Evolutionary conservation across 2,797 vertebrate species (phyloP).

Genomic region (Esox masquinongy): DNA sequence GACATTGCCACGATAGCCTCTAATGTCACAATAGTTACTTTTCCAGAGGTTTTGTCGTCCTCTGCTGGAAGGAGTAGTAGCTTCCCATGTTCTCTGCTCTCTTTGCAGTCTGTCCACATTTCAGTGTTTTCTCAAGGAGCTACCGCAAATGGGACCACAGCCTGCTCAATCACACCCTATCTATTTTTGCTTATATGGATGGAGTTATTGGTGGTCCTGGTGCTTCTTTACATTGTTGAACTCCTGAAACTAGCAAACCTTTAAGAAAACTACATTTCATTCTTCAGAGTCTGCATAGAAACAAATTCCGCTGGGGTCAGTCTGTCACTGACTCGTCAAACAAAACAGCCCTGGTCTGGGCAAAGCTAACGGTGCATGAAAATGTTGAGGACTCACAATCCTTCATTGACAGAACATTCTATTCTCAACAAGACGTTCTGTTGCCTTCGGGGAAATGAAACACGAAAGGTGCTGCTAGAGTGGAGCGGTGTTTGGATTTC

Average conservation of each 20-base stretch:
- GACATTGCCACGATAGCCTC: slow-evolving; percentile 39
- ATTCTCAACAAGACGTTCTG: slow-evolving; percentile 33
- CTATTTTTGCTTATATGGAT: slow-evolving; percentile 49
- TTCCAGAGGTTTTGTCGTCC: slow-evolving; percentile 55
- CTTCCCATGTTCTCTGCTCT: background rate
- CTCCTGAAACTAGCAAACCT: slow-evolving; percentile 48
- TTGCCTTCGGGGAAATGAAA: slow-evolving; percentile 44
- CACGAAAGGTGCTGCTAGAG: slow-evolving; percentile 23
- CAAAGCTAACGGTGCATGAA: slow-evolving; percentile 34
- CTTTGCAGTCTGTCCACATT: slow-evolving; percentile 37
- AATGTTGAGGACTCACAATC: slow-evolving; percentile 50
- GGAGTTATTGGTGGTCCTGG: slow-evolving; percentile 62
- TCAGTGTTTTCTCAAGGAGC: slow-evolving; percentile 43
- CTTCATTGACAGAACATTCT: slow-evolving; percentile 51
- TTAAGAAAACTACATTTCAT: slow-evolving; percentile 28
- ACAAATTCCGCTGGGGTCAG: slow-evolving; percentile 52
- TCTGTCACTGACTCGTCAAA: slow-evolving; percentile 63
- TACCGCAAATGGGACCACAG: slow-evolving; percentile 47
- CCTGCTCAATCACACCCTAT: slow-evolving; percentile 45
- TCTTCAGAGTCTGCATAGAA: slow-evolving; percentile 42
- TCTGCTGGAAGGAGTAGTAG: slow-evolving; percentile 55
- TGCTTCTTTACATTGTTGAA: slow-evolving; percentile 61
- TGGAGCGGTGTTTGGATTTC: slow-evolving; percentile 32
- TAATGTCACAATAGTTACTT: slow-evolving; percentile 36
- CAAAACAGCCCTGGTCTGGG: slow-evolving; percentile 41